A percentile compares a stretch with the other conserved stretches of the same genome.
Evolutionary conservation across 1,140 invertebrate species (phyloP).

Genomic region (Andricus grossulariae): DNA sequence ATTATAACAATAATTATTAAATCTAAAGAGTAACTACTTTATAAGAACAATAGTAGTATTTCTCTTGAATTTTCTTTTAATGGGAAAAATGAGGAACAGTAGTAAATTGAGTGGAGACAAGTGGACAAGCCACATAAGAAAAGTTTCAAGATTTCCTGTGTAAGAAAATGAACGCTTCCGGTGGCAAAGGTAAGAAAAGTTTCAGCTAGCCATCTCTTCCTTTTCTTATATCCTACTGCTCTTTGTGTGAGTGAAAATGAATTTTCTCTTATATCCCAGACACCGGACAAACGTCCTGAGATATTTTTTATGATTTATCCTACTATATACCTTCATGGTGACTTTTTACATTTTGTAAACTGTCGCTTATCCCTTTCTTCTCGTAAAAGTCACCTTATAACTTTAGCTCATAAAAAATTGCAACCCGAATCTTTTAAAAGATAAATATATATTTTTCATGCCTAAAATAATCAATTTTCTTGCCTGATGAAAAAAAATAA

Average conservation of each 20-base stretch:
- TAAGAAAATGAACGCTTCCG: constrained; percentile 21
- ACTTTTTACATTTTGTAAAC: constrained; percentile 1
- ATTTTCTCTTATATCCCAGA: constrained; percentile 3
- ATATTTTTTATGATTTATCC: constrained; percentile 12
- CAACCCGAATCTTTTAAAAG: too few species aligned
- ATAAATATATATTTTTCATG: too few species aligned
- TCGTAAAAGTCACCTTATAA: background rate
- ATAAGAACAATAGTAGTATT: background rate
- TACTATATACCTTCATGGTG: background rate
- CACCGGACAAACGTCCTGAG: background rate
- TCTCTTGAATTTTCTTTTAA: constrained; percentile 3
- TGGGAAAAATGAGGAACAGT: background rate
- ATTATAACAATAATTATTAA: background rate
- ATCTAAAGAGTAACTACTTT: background rate
- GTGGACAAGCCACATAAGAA: constrained; percentile 18
- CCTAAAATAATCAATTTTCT: too few species aligned
- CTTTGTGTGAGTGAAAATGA: constrained; percentile 2
- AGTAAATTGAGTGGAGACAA: constrained; percentile 32
- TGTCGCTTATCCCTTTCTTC: background rate
- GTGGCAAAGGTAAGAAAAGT: constrained; percentile 16
- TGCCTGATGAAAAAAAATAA: too few species aligned
- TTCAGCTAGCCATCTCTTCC: background rate
- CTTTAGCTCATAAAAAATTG: background rate
- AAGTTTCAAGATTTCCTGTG: constrained; percentile 16
- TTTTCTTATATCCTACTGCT: background rate